These are phyloP conservation scores for Patella caerulea DNA, from an alignment of 2,888 invertebrate species.

Conservation along the genomic window DNA sequence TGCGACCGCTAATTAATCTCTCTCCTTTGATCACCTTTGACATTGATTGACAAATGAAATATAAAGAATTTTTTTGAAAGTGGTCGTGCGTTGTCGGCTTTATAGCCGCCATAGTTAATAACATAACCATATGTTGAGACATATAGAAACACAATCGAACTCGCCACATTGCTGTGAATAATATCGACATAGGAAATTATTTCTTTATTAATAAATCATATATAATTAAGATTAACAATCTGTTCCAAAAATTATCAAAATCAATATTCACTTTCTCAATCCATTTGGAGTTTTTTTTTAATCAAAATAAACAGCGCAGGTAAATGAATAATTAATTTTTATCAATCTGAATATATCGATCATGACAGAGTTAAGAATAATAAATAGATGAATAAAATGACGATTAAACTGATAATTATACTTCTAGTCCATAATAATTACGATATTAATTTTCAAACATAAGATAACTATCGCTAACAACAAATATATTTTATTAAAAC, in stretches of 20 bases:
- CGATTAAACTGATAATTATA: too few relatives aligned
- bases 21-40: too few relatives aligned
- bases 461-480: too few relatives aligned
- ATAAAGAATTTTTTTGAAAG: too few relatives aligned
- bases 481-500: too few relatives aligned
- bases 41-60: too few relatives aligned
- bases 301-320: conserved; percentile 1
- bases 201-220: conserved; percentile 10
- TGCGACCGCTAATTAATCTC: not conserved
- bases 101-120: too few relatives aligned
- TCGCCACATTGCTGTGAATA: not conserved
- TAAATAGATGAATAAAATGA: too few relatives aligned
- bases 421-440: too few relatives aligned
- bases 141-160: not conserved
- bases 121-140: not conserved
- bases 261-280: not conserved
- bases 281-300: not conserved
- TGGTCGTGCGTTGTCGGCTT: too few relatives aligned
- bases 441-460: too few relatives aligned
- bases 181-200: not conserved
- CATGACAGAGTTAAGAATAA: not conserved
- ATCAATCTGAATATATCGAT: not conserved
- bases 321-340: conserved; percentile 2
- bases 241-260: not conserved
- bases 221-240: conserved; percentile 7